phyloP scores from a whole-genome alignment of 2,113 vertebrate genomes.

The Pedionomus torquatus region DNA sequence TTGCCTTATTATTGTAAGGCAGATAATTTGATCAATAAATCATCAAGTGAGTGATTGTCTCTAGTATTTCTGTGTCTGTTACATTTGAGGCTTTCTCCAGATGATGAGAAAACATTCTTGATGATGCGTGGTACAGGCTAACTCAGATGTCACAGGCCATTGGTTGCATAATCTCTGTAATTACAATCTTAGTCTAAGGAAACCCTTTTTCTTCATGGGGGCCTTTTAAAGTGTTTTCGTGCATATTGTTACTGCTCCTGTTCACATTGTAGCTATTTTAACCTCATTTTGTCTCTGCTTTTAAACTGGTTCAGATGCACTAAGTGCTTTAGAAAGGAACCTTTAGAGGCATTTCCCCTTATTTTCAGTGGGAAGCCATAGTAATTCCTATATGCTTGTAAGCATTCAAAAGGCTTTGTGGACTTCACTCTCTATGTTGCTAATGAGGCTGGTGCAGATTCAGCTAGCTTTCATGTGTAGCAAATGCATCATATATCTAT shows the following conservation, averaged over 20 bases:
- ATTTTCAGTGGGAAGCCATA: not conserved
- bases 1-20: not conserved
- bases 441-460: constrained; percentile 53
- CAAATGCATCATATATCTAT: constrained; percentile 54
- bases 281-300: not conserved
- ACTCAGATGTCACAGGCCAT: not conserved
- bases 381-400: constrained; percentile 31
- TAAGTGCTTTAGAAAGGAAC: not conserved
- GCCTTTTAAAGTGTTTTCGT: not conserved
- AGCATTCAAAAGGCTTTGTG: constrained; percentile 44
- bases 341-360: constrained; percentile 23
- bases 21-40: not conserved
- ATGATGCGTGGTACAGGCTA: not conserved
- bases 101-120: not conserved
- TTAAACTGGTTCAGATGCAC: not conserved
- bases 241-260: not conserved
- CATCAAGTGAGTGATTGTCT: not conserved
- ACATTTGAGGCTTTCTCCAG: not conserved
- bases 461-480: constrained; percentile 51
- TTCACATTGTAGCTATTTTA: not conserved
- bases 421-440: constrained; percentile 49
- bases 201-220: not conserved
- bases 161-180: not conserved
- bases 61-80: not conserved
- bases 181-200: not conserved